phyloP scores from a whole-genome alignment of 2,113 vertebrate species.

The Tichodroma muraria region DNA sequence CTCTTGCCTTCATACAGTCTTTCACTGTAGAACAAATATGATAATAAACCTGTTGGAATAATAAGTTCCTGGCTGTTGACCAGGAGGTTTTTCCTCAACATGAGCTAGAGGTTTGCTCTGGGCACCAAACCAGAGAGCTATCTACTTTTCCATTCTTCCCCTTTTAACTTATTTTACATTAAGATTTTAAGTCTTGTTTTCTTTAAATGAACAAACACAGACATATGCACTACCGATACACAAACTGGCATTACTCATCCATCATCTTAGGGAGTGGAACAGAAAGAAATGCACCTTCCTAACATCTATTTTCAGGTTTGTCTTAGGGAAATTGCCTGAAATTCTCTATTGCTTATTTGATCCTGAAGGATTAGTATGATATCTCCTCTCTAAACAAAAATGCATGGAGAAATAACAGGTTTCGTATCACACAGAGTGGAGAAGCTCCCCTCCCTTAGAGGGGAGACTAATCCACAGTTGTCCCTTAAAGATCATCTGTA shows the following conservation, averaged over 20 bases:
- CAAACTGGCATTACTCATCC: background rate
- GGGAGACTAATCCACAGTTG: background rate
- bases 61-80: background rate
- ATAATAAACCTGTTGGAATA: background rate
- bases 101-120: background rate
- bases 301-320: background rate
- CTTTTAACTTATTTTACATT: background rate
- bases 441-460: too few species aligned
- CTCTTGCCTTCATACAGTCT: background rate
- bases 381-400: background rate
- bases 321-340: background rate
- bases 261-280: background rate
- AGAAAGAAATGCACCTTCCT: background rate
- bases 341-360: background rate
- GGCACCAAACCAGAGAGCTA: background rate
- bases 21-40: background rate
- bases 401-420: background rate
- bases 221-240: background rate
- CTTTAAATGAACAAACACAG: background rate
- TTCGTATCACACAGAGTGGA: background rate
- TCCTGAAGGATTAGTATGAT: background rate
- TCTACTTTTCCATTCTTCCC: background rate
- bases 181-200: background rate
- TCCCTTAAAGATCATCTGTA: background rate
- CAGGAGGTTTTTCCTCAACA: background rate